Base-by-base conservation (phyloP, 2,888 invertebrate species). In the Zygaena filipendulae region DNA sequence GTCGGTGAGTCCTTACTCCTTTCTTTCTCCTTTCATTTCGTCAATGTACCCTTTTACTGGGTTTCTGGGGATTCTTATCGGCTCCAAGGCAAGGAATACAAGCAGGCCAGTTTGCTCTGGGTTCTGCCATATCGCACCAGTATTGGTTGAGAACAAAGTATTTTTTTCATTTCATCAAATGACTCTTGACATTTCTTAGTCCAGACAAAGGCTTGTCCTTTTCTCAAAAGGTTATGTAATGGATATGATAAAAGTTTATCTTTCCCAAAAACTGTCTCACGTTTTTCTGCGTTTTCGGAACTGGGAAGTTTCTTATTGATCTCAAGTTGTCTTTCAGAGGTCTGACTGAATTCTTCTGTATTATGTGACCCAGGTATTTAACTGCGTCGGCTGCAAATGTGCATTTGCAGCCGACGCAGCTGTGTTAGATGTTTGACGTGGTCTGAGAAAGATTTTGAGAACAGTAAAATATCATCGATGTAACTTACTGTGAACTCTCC, bases 171-270 rank as follows among this genome's bases (percentile, higher is more conserved):
- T 27, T 23, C 23, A 1, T 32, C 19, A 13, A 38, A 35, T 14
- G 35, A 11, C 3, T 33, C 18, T 18, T 38, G 29, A 28, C 40
- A 46, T 13, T 29, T 7, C n/a, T 32, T 23, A 11, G 40, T 11
- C 45, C 43, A 46, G 19, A 20, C 27, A 32, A 47, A 43, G 7
- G 23, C 30, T 31, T 36, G 28, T 7, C 27, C 19, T 41, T 49
- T 47, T 27, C 42, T 40, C 1, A 45, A 13, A 12, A 47, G 27
- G 10, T 43, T 43, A 31, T 47, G 44, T 4, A 45, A 21, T 13
- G 49, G 49, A n/a, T 47, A 21, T 30, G 24, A 16, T 42, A 39
- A 29, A 43, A 47, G 24, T 39, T 44, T 20, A 43, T 38, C 39
- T 46, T 52, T 14, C 44, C 40, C 12, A 40, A 21, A 30, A 40